These are phyloP conservation scores for Gallinago solitaria DNA, from an alignment of 2,797 vertebrate genomes.

Conservation along the genomic window DNA sequence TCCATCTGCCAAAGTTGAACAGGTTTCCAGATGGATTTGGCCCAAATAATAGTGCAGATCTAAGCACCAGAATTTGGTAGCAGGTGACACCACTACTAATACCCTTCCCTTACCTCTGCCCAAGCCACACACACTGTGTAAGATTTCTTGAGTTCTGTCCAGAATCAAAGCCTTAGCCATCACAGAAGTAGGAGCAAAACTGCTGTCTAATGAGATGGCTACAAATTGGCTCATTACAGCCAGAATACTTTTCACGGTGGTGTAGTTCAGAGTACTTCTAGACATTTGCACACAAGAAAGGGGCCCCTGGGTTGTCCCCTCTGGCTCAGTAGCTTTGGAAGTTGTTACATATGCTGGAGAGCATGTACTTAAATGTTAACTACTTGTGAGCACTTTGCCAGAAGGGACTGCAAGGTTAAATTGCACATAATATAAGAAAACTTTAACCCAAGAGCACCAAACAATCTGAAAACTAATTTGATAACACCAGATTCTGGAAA, in stretches of 20 bases:
- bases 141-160: not conserved
- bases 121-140: not conserved
- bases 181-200: not conserved
- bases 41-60: not conserved
- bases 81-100: not conserved
- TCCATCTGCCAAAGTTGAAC: not conserved
- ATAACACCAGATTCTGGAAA: not conserved
- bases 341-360: not conserved
- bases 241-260: not conserved
- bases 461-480: not conserved
- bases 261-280: not conserved
- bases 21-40: not conserved
- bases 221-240: not conserved
- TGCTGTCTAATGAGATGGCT: not conserved
- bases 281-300: not conserved
- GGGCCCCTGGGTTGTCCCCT: not conserved
- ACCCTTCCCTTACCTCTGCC: not conserved
- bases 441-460: not conserved
- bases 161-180: not conserved
- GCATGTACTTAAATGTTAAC: not conserved
- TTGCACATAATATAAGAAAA: not conserved
- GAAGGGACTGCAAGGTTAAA: not conserved
- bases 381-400: not conserved
- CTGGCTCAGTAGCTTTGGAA: not conserved
- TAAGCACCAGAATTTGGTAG: not conserved